These are phyloP conservation scores for Calliopum simillimum DNA, from an alignment of 2,888 invertebrate genomes.

Conservation along the genomic window DNA sequence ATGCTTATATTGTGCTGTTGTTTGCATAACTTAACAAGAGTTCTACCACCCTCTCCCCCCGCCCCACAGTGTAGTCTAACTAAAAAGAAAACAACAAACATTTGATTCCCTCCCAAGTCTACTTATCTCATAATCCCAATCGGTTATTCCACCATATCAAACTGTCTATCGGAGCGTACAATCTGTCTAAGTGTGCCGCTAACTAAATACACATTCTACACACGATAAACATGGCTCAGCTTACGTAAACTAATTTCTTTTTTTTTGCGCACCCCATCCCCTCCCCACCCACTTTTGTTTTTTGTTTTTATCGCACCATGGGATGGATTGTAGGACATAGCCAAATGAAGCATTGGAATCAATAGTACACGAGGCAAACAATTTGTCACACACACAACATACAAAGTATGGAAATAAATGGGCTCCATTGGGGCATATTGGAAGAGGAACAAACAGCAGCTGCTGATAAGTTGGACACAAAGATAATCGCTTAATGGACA, in stretches of 20 bases:
- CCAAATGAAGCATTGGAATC: too few relatives aligned
- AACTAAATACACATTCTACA: not conserved
- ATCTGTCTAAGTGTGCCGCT: not conserved
- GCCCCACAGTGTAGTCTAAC: too few relatives aligned
- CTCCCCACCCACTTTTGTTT: not conserved
- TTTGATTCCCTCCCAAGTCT: too few relatives aligned
- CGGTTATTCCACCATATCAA: too few relatives aligned
- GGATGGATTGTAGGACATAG: not conserved
- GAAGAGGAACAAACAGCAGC: not conserved
- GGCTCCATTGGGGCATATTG: not conserved
- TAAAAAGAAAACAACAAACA: too few relatives aligned
- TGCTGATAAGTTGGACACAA: not conserved
- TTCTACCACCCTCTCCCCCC: too few relatives aligned
- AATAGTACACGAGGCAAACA: not conserved
- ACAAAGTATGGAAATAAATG: not conserved
- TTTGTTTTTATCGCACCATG: not conserved
- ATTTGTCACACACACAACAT: too few relatives aligned
- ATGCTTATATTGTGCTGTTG: too few relatives aligned
- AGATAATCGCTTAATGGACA: conserved; percentile 20
- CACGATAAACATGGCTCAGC: not conserved
- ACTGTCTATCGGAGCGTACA: too few relatives aligned
- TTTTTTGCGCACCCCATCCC: too few relatives aligned
- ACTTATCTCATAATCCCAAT: too few relatives aligned
- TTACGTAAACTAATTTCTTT: conserved; percentile 2
- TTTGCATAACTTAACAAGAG: too few relatives aligned